phyloP scores from a whole-genome alignment of 2,797 vertebrate genomes.

The Pangasius larnaudii region DNA sequence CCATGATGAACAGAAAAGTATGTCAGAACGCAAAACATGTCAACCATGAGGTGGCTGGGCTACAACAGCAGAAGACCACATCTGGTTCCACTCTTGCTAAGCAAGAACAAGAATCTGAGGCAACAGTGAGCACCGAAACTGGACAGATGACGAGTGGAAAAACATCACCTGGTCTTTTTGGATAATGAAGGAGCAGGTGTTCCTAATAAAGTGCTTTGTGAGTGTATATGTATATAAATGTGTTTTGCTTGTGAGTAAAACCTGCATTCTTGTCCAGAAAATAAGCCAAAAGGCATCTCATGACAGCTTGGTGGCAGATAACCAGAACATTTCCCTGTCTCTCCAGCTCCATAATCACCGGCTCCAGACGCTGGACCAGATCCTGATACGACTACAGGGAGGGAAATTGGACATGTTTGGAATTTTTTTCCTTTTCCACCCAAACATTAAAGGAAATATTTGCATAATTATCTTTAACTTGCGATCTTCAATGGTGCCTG shows the following conservation, averaged over 20 bases:
- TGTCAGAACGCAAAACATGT: not conserved
- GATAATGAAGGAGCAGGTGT: not conserved
- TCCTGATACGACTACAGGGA: constrained; percentile 92
- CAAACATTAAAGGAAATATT: not conserved
- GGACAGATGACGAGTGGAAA: not conserved
- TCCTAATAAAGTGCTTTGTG: not conserved
- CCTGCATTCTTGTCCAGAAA: constrained; percentile 97
- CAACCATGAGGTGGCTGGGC: not conserved
- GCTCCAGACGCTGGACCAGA: constrained; percentile 93
- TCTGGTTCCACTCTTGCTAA: not conserved
- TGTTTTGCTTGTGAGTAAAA: constrained; percentile 56
- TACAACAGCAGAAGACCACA: not conserved
- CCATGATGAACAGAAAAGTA: constrained; percentile 1
- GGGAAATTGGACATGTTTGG: constrained; percentile 11
- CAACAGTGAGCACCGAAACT: not conserved
- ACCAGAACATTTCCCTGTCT: constrained; percentile 92
- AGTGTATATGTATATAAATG: not conserved
- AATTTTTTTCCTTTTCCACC: not conserved
- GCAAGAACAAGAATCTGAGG: not conserved
- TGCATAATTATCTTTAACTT: not conserved
- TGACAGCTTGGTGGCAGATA: constrained; percentile 94
- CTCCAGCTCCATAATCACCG: constrained; percentile 97
- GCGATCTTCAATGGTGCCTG: not conserved
- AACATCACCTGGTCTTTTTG: not conserved
- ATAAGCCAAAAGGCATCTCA: constrained; percentile 96